Evolutionary conservation across 2,113 vertebrate species (phyloP), one percentile per base, ranked within the genome.

Genomic region (Myotis yumanensis): DNA sequence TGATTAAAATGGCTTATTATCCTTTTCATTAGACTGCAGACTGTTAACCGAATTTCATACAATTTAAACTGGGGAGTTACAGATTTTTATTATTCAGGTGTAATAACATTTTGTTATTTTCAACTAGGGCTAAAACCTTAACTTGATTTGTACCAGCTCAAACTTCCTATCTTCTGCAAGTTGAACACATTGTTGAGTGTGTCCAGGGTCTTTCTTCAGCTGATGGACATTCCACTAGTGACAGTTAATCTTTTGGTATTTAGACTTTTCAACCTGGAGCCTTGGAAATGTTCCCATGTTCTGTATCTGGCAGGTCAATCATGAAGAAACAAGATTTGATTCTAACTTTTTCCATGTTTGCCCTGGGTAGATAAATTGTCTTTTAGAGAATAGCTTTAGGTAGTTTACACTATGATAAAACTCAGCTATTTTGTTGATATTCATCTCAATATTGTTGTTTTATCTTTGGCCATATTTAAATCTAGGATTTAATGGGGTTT

Each of bases 391-490:
- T 80, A 94, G 59, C 46, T 96, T 75, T 87, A 94, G 76, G 76
- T 84, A 46, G 30, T 4, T 86, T 75, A 64, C 51, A 66, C 52
- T 76, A 17, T 86, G 77, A 28, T 66, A 85, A 94, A 92, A 69
- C 17, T 82, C 80, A 91, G 16, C 80, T 91, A 1, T 90, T 69
- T 91, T 94, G 32, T 88, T 82, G 68, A 79, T 14, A 86, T 18
- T 25, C 46, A 32, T 87, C 66, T 83, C 40, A 93, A 2, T 90
- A 91, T 95, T 96, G 35, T 88, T 86, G 48, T 90, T 89, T 96
- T 93, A 73, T 89, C 46, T 54, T 96, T 92, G 77, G 46, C 73
- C 59, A 52, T 90, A 69, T 73, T 95, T 94, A 95, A 79, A 93
- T 93, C 62, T 94, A 83, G 80, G 80, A 37, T 71, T 86, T 89